Percentiles rank a stretch among this genome's conserved stretches.
Evolutionary conservation across 1,140 invertebrate genomes (phyloP).

Genomic region (Babylonia areolata): DNA sequence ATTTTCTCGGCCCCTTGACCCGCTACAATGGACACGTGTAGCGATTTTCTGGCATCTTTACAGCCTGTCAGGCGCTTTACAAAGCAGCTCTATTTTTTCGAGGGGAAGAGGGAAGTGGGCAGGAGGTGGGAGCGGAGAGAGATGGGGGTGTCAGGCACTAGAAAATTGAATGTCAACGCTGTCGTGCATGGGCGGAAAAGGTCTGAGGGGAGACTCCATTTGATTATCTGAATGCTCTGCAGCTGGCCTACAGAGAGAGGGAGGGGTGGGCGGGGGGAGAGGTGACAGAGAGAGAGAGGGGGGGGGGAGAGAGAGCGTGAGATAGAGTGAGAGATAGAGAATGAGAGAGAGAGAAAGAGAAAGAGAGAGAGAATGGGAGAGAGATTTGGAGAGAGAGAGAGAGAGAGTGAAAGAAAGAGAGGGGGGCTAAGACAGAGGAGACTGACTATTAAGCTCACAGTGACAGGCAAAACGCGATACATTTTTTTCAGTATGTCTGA

Average conservation of each 20-base stretch:
- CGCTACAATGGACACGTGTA: slow-evolving; percentile 31
- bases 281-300: neutral
- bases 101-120: neutral
- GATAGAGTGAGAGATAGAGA: neutral
- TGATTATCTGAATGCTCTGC: slow-evolving; percentile 16
- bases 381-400: neutral
- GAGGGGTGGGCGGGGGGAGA: neutral
- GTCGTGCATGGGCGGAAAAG: neutral
- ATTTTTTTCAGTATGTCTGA: too few relatives aligned
- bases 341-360: neutral
- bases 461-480: too few relatives aligned
- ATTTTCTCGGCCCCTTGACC: slow-evolving; percentile 19
- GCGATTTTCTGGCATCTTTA: slow-evolving; percentile 20
- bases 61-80: too few relatives aligned
- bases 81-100: neutral
- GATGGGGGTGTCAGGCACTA: neutral
- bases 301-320: too few relatives aligned
- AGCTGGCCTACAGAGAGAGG: neutral
- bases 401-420: neutral
- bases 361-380: neutral
- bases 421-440: too few relatives aligned
- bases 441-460: too few relatives aligned
- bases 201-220: neutral
- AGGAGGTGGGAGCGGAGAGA: slow-evolving; percentile 5
- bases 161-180: slow-evolving; percentile 26